Conservation (phyloP, 2,797 vertebrate genomes). For the Silurus lanzhouensis region DNA sequence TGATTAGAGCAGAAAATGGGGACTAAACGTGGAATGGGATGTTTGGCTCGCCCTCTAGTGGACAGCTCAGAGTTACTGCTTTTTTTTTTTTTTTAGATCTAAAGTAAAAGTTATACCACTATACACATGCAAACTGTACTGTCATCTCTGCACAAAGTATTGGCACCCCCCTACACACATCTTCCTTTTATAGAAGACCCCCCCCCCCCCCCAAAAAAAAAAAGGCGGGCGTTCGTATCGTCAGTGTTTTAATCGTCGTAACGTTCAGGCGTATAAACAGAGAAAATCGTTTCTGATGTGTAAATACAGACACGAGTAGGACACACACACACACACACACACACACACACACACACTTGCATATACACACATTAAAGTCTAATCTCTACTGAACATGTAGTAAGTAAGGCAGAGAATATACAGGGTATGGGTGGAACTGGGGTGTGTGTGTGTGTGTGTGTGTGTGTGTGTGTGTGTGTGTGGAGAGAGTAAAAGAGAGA, state of each 20-base stretch:
- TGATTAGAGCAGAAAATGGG: too few species aligned
- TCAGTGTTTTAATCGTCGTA: slow-evolving; percentile 70
- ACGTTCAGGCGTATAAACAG: slow-evolving; percentile 73
- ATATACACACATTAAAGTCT: slow-evolving; percentile 51
- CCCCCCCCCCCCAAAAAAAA: neutral
- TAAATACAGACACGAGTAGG: slow-evolving; percentile 69
- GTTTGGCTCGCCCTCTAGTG: too few species aligned
- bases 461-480: slow-evolving; percentile 18
- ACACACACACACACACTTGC: slow-evolving; percentile 44
- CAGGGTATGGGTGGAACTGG: slow-evolving; percentile 32
- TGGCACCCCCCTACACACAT: neutral
- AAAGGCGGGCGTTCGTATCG: neutral
- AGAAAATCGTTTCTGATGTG: slow-evolving; percentile 71
- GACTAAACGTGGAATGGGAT: too few species aligned
- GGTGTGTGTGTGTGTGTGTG: slow-evolving; percentile 15
- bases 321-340: slow-evolving; percentile 46
- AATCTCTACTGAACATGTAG: slow-evolving; percentile 67
- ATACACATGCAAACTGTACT: neutral
- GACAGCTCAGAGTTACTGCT: too few species aligned
- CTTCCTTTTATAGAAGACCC: neutral
- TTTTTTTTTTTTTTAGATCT: too few species aligned
- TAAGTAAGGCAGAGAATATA: slow-evolving; percentile 65
- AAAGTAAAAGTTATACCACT: too few species aligned
- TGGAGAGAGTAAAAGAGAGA: slow-evolving; percentile 17
- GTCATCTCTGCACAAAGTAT: neutral